These are phyloP conservation scores for Coelopa frigida DNA, from an alignment of 1,140 invertebrate genomes.

Conservation along the genomic window DNA sequence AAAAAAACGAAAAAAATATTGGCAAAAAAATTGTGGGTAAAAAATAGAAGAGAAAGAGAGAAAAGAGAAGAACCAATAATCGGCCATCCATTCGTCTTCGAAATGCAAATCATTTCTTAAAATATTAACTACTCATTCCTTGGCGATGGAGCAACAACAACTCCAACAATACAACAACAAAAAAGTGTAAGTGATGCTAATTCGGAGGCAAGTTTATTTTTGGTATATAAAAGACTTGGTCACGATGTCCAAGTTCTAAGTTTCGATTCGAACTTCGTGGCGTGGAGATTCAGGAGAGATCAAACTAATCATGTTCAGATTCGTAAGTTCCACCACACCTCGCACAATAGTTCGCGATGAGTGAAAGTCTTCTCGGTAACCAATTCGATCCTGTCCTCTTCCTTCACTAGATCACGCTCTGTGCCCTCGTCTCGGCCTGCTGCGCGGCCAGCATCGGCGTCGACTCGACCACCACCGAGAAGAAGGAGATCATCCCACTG, in stretches of 20 bases:
- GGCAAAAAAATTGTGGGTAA: too few species aligned
- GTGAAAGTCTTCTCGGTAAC: not conserved
- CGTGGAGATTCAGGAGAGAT: not conserved
- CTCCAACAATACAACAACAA: too few species aligned
- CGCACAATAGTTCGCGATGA: not conserved
- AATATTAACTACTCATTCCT: too few species aligned
- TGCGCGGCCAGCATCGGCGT: slow-evolving; percentile 13
- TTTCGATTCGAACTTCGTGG: not conserved
- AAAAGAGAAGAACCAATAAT: too few species aligned
- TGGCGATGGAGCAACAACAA: too few species aligned
- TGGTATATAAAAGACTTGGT: slow-evolving; percentile 14
- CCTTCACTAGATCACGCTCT: too few species aligned
- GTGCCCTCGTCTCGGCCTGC: slow-evolving; percentile 2
- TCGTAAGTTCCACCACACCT: slow-evolving; percentile 27
- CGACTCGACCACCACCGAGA: slow-evolving; percentile 8
- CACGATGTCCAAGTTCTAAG: slow-evolving; percentile 3
- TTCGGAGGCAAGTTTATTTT: slow-evolving; percentile 3
- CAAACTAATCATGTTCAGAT: slow-evolving; percentile 30
- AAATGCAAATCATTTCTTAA: too few species aligned
- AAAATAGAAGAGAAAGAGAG: too few species aligned
- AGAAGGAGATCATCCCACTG: slow-evolving; percentile 20
- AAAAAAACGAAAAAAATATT: too few species aligned
- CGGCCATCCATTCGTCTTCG: too few species aligned
- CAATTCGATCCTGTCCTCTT: too few species aligned
- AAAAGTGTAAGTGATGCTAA: slow-evolving; percentile 12